A percentile compares a stretch with the other conserved stretches of the same genome.
Conservation (phyloP, 92 coral and sea anemone genomes). For the Pocillopora meandrina region DNA sequence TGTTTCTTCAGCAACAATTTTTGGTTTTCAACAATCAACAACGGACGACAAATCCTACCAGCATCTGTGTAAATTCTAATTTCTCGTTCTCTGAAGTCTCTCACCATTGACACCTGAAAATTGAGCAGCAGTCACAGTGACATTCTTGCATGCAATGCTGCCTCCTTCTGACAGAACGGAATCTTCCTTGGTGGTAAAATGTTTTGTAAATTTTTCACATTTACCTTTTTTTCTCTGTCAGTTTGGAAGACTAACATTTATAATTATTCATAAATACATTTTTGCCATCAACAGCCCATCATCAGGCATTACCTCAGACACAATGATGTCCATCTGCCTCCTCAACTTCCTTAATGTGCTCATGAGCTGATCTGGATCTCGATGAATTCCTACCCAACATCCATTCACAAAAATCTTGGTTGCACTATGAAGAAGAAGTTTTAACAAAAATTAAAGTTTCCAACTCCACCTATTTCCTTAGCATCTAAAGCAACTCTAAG, state of each 20-base stretch:
- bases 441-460: neutral
- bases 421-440: conserved; percentile 62
- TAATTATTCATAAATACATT: no score
- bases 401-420: conserved; percentile 99
- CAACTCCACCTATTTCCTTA: no score
- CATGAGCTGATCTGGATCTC: conserved; percentile 99
- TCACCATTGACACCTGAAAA: conserved; percentile 93
- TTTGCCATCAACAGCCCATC: neutral
- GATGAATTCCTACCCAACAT: conserved; percentile 99
- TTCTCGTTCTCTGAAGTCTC: conserved; percentile 97
- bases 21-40: conserved; percentile 97
- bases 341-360: conserved; percentile 90
- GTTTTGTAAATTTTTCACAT: no score
- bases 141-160: no score
- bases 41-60: conserved; percentile 97
- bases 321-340: conserved; percentile 99
- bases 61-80: conserved; percentile 99
- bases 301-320: conserved; percentile 80
- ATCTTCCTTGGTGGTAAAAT: no score
- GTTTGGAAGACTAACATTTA: no score
- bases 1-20: conserved; percentile 89
- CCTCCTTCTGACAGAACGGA: no score
- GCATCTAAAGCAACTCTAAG: no score
- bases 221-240: no score
- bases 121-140: neutral